Evolutionary conservation across 2,888 invertebrate species (phyloP), one percentile per base, ranked within the genome.

Genomic region (Meteorus colon): DNA sequence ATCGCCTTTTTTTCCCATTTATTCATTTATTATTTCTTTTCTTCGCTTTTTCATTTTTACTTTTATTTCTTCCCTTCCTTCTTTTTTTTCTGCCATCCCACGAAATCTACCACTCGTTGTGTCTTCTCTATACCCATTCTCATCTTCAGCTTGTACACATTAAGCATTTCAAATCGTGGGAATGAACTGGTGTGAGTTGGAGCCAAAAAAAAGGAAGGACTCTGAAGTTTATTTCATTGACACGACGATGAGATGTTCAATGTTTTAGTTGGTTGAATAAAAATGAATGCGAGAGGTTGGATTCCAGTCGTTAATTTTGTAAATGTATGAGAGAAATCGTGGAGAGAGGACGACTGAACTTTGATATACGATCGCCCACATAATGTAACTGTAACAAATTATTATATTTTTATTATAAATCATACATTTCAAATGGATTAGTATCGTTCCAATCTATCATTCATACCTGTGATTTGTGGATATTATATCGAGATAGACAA

Each of bases 131-230:
- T 4, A 27, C 45, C 4, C 48, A 29, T 65, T 65, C 37, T 41
- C 73, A 51, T 70, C 75, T 51, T 62, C 55, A 24, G 19, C 67
- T 45, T 27, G 70, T 45, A 41, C 60, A 65, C 69, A 70, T 55
- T 62, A 69, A 69, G n/a, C 59, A 71, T 70, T 68, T 65, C 29
- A 45, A 70, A 65, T 75, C 75, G 75, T 75, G 75, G 71, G 75
- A 75, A 75, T 65, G 12, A 31, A 19, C 41, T 48, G 14, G 29
- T 55, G 19, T 55, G n/a, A 55, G 41, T 2, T 24, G 19, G n/a
- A 19, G 19, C n/a, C 4, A 55, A 6, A 55, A 19, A 55, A 19
- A 55, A 55, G 24, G 24, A 24, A 55, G 6, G n/a, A 24, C n/a
- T 16, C 4, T 0, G 6, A 16, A 48, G 16, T 48, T 48, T 48